Conservation (phyloP, 2,113 vertebrate genomes). For the Stegostoma tigrinum region DNA sequence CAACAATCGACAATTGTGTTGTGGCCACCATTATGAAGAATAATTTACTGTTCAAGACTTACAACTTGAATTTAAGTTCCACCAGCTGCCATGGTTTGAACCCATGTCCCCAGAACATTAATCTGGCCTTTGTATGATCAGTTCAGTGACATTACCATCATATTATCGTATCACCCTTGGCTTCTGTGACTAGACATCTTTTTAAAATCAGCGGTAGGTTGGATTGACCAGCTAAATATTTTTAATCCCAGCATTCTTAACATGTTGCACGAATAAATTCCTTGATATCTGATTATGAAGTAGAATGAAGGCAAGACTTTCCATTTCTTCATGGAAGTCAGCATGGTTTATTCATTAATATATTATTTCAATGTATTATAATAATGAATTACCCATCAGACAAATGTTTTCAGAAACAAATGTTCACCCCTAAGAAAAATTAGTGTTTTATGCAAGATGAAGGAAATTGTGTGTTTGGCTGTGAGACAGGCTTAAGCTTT, state of each 20-base stretch:
- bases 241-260: neutral
- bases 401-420: neutral
- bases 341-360: neutral
- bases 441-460: slow-evolving; percentile 6
- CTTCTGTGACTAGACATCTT: neutral
- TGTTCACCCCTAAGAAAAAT: neutral
- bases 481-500: neutral
- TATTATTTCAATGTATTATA: neutral
- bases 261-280: neutral
- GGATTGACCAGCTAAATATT: neutral
- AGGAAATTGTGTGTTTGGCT: neutral
- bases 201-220: neutral
- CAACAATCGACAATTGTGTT: too few relatives aligned
- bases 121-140: too few relatives aligned
- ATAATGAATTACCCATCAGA: neutral
- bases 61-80: too few relatives aligned
- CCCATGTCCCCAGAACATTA: too few relatives aligned
- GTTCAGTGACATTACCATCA: too few relatives aligned
- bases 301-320: neutral
- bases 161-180: neutral
- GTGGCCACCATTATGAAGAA: too few relatives aligned
- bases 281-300: neutral
- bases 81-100: too few relatives aligned
- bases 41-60: too few relatives aligned
- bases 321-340: neutral